A percentile compares a stretch with the other conserved stretches of the same genome.
Conservation (phyloP, 2,113 vertebrate species). For the Nesogale talazaci region DNA sequence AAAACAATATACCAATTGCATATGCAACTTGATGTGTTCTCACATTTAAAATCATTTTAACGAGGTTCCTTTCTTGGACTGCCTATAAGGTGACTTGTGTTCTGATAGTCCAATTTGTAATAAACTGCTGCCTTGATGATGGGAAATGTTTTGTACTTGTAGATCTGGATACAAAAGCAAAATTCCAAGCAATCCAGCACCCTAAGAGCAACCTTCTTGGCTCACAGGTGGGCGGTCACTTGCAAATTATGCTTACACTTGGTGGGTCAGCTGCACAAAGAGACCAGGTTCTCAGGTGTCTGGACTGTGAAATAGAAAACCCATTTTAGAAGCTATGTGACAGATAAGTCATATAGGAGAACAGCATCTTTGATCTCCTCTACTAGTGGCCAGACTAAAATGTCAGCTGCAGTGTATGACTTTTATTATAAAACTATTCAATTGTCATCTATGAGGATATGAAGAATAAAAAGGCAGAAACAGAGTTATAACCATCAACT, state of each 20-base stretch:
- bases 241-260: background rate
- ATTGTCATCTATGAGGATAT: too few species aligned
- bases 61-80: background rate
- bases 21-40: background rate
- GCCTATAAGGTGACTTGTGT: background rate
- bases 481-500: too few species aligned
- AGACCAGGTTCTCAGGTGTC: background rate
- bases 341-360: background rate
- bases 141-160: background rate
- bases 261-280: background rate
- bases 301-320: background rate
- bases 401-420: too few species aligned
- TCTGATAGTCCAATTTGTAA: conserved; percentile 8
- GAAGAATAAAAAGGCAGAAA: too few species aligned
- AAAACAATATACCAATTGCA: background rate
- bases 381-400: too few species aligned
- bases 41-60: conserved; percentile 12
- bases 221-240: background rate
- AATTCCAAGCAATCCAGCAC: background rate
- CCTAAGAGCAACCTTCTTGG: background rate
- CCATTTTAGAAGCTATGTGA: background rate
- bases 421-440: too few species aligned
- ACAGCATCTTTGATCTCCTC: background rate
- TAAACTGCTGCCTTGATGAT: background rate
- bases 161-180: background rate